Base-by-base conservation (phyloP, 1,140 invertebrate species). In the Nebria ingens region DNA sequence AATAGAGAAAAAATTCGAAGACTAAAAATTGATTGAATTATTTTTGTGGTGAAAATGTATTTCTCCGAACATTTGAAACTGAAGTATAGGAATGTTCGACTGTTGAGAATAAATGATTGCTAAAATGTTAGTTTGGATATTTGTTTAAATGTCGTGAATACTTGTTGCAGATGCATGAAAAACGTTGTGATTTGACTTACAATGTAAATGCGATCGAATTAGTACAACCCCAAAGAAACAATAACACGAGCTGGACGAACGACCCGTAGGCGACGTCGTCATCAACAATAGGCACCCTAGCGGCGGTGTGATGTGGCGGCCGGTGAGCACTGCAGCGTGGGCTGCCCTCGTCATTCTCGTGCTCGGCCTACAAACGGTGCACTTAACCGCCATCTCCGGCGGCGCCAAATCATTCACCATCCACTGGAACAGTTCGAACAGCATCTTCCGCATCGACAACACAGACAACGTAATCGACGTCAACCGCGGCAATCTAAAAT, bases 381-480 rank as follows among this genome's bases (percentile, higher is more conserved):
- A 45, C 15, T n/a, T 55, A 21, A 59, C 61, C 15, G 57, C 58
- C 3, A 57, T 58, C 40, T 67, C 67, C 1, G 65, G 65, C 52
- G 66, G 62, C 54, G 68, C 69, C 19, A 65, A 64, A 53, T 65
- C 67, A 54, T 69, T 69, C 59, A 69, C 65, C 15, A 71, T 71
- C 56, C 67, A 71, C 56, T 71, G 69, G 69, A 71, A 71, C 58
- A 69, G 67, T 11, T 65, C 68, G 53, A 71, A 70, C 53, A 67
- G 67, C 75, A 95, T 93, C 83, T 96, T 96, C 77, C 84, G 92
- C 70, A 95, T 96, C 82, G 92, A 96, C 80, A 96, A 96, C 73
- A 96, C 92, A 21, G 93, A 96, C 74, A 92, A 96, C 73, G 93
- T 96, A 70, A 94, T 95, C 70, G 92, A 95, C 73, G 88, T 96